Conservation (phyloP, 2,797 vertebrate genomes). For the Helarctos malayanus region DNA sequence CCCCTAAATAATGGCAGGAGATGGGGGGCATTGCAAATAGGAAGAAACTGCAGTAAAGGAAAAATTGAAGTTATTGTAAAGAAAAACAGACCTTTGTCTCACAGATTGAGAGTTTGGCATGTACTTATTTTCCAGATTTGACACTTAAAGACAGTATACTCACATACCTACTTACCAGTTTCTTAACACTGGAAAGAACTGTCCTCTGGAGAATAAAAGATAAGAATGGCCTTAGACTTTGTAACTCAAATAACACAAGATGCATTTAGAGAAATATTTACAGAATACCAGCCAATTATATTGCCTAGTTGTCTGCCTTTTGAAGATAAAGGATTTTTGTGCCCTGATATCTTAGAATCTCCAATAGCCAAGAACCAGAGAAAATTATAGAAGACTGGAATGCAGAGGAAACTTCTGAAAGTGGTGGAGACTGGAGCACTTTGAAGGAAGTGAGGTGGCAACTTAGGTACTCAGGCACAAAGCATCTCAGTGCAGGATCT, state of each 20-base stretch:
- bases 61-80: background rate
- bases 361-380: background rate
- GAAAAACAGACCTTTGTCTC: slow-evolving; percentile 41
- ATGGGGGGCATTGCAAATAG: background rate
- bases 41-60: background rate
- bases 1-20: background rate
- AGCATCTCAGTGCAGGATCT: background rate
- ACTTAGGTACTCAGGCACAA: background rate
- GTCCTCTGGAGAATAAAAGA: slow-evolving; percentile 11
- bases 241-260: slow-evolving; percentile 9
- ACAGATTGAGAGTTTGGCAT: background rate
- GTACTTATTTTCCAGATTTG: slow-evolving; percentile 45
- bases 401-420: slow-evolving; percentile 54
- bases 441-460: background rate
- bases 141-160: background rate
- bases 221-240: slow-evolving; percentile 49
- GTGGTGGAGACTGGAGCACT: background rate
- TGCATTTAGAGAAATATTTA: slow-evolving; percentile 29
- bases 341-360: background rate
- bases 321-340: slow-evolving; percentile 41
- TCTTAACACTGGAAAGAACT: slow-evolving; percentile 35
- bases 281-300: background rate
- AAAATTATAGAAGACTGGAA: slow-evolving; percentile 39
- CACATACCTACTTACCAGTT: background rate
- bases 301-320: slow-evolving; percentile 40